Conservation (phyloP, 2,113 vertebrate species). For the Mormyrus iriodes region DNA sequence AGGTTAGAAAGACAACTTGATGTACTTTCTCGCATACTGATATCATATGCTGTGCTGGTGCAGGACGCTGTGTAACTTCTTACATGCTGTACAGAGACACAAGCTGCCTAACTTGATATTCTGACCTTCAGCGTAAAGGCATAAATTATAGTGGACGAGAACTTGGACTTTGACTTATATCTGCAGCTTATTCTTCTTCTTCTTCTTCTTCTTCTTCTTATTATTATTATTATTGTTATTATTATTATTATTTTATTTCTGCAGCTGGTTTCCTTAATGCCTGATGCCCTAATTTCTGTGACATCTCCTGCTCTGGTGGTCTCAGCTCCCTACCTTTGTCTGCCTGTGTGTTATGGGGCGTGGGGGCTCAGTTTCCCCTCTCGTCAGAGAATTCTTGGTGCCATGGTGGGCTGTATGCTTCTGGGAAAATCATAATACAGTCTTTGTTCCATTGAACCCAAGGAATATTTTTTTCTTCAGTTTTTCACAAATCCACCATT, state of each 20-base stretch:
- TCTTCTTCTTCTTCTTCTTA: no score
- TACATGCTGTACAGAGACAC: neutral
- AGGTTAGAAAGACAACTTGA: neutral
- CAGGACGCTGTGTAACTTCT: neutral
- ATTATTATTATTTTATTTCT: no score
- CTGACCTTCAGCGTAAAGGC: neutral
- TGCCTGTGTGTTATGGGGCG: neutral
- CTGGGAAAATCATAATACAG: neutral
- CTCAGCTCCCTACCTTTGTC: neutral
- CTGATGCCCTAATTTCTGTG: neutral
- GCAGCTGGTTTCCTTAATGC: neutral
- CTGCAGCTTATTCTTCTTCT: no score
- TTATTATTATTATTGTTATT: no score
- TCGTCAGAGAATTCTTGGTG: neutral
- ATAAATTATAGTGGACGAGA: neutral
- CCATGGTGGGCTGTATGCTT: neutral
- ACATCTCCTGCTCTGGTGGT: neutral
- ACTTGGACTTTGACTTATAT: neutral
- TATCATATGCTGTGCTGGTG: neutral
- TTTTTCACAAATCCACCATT: neutral
- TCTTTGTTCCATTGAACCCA: neutral
- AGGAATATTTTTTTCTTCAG: neutral
- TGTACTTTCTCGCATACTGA: neutral
- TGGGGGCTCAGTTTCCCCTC: neutral
- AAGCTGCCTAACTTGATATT: neutral